Conservation (phyloP, 2,797 vertebrate genomes). For the Notolepis coatsorum region DNA sequence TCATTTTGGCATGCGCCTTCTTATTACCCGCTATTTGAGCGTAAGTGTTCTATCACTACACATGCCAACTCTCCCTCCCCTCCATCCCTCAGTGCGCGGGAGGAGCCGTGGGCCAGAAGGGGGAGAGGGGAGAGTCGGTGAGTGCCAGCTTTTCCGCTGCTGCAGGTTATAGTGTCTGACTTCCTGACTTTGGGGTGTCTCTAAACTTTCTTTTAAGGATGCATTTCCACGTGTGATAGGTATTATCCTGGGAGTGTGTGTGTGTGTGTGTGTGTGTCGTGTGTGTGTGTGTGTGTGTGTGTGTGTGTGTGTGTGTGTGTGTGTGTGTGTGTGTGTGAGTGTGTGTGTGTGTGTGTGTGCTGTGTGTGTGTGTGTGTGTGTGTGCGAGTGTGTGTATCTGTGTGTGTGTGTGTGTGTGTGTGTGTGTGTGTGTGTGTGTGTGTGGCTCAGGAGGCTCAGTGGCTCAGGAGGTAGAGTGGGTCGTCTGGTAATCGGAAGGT, state of each 20-base stretch:
- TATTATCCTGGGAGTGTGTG: too few relatives aligned
- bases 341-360: neutral
- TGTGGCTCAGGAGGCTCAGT: too few relatives aligned
- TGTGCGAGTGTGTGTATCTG: neutral
- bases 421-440: constrained; percentile 1
- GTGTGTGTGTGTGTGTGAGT: neutral
- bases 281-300: neutral
- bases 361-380: neutral
- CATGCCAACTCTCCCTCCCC: constrained; percentile 71
- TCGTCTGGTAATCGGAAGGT: too few relatives aligned
- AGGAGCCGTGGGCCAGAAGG: constrained; percentile 74
- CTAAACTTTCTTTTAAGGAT: too few relatives aligned
- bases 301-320: constrained; percentile 7
- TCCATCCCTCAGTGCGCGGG: constrained; percentile 70
- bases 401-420: neutral
- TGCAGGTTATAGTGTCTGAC: constrained; percentile 40
- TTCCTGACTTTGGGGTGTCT: too few relatives aligned
- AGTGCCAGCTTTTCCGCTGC: constrained; percentile 60
- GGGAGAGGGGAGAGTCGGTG: constrained; percentile 78
- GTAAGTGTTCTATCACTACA: constrained; percentile 39
- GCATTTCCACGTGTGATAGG: too few relatives aligned
- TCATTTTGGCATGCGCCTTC: constrained; percentile 41
- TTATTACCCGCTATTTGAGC: constrained; percentile 19
- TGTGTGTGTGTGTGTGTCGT: neutral
- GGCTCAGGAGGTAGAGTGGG: too few relatives aligned